These are phyloP conservation scores for Ctenicera cuprea DNA, from an alignment of 2,888 invertebrate species.

Conservation along the genomic window DNA sequence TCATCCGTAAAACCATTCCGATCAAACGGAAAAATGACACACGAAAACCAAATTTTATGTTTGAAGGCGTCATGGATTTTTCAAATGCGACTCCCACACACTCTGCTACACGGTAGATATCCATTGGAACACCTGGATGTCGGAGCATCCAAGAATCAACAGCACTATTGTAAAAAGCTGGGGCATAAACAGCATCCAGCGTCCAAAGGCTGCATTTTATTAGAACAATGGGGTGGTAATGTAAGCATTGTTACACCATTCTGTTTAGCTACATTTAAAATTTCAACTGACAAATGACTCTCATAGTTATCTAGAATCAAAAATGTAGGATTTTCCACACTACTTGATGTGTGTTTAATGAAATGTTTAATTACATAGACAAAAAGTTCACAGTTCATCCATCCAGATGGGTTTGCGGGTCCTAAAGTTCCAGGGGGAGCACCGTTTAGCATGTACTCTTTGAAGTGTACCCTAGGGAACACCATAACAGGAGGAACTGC, in stretches of 20 bases:
- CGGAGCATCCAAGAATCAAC: constrained; percentile 63
- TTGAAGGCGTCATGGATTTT: constrained; percentile 47
- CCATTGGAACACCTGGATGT: constrained; percentile 66
- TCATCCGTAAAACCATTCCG: constrained; percentile 40
- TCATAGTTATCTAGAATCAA: constrained; percentile 66
- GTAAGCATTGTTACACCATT: constrained; percentile 69
- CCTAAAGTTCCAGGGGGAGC: constrained; percentile 65
- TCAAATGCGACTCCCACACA: constrained; percentile 38
- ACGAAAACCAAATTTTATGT: constrained; percentile 42
- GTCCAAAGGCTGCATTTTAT: constrained; percentile 68
- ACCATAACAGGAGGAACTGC: constrained; percentile 64
- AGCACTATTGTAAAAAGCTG: constrained; percentile 55
- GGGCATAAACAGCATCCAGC: constrained; percentile 54
- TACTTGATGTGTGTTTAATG: constrained; percentile 55
- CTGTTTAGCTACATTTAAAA: constrained; percentile 62
- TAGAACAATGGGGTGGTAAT: constrained; percentile 68
- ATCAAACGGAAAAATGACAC: constrained; percentile 48
- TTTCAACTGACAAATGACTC: constrained; percentile 57
- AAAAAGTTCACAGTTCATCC: constrained; percentile 66
- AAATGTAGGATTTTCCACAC: constrained; percentile 60
- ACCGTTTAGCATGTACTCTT: constrained; percentile 62
- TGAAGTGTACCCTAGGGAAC: constrained; percentile 65
- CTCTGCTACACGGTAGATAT: constrained; percentile 66
- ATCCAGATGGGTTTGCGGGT: constrained; percentile 64
- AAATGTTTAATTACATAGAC: constrained; percentile 65